These are phyloP conservation scores for Elymnias hypermnestra DNA, from an alignment of 1,140 invertebrate genomes.

Conservation along the genomic window DNA sequence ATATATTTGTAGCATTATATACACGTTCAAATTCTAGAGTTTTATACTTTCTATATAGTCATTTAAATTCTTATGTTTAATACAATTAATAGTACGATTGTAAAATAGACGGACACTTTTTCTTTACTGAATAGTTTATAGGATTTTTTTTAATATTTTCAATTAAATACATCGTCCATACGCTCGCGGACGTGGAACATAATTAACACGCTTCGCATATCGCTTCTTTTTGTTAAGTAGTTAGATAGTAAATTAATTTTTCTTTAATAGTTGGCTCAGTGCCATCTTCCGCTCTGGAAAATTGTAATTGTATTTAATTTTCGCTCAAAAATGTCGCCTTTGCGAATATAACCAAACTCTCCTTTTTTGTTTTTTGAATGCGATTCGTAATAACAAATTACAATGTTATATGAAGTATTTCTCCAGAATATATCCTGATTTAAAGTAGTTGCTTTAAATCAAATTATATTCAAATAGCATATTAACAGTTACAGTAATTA, in stretches of 20 bases:
- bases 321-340: not conserved
- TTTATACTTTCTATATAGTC: no score
- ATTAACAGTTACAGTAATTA: no score
- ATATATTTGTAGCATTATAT: no score
- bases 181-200: not conserved
- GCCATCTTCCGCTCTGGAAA: not conserved
- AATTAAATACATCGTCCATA: not conserved
- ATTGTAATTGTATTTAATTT: not conserved
- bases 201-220: conserved; percentile 21
- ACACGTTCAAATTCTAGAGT: no score
- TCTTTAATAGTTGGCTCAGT: conserved; percentile 2
- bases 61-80: no score
- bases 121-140: no score
- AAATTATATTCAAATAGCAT: no score
- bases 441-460: no score
- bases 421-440: no score
- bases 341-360: not conserved
- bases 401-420: no score
- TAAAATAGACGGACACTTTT: not conserved
- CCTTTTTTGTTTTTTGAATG: not conserved
- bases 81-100: no score
- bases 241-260: conserved; percentile 63
- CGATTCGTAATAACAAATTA: no score
- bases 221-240: conserved; percentile 48
- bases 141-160: not conserved